Conservation (phyloP, 1,140 invertebrate genomes). For the Hylyphantes graminicola region DNA sequence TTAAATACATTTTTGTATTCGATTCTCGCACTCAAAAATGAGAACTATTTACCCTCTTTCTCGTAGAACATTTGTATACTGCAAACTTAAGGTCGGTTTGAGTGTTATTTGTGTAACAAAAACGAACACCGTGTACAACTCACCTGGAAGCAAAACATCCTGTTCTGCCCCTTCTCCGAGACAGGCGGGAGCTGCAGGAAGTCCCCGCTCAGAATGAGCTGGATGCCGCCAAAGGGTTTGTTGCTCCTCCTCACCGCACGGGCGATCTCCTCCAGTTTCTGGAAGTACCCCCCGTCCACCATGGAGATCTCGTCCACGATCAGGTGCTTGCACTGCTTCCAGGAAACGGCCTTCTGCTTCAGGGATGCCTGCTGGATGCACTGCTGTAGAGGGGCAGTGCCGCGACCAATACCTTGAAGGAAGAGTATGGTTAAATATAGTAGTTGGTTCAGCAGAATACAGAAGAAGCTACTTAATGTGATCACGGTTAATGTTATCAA, state of each 20-base stretch:
- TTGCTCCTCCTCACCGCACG: conserved; percentile 81
- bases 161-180: conserved; percentile 69
- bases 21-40: too few relatives aligned
- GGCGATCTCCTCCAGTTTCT: conserved; percentile 86
- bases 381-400: conserved; percentile 78
- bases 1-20: too few relatives aligned
- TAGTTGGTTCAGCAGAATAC: conserved; percentile 76
- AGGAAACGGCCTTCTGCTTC: conserved; percentile 74
- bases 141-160: conserved; percentile 85
- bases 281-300: conserved; percentile 89
- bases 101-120: too few relatives aligned
- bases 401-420: conserved; percentile 78
- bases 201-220: conserved; percentile 93
- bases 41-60: too few relatives aligned
- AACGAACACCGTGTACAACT: neutral
- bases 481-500: too few relatives aligned
- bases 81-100: too few relatives aligned
- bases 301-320: conserved; percentile 98
- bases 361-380: conserved; percentile 80
- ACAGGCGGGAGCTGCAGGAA: conserved; percentile 95
- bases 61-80: too few relatives aligned
- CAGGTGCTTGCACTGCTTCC: conserved; percentile 88
- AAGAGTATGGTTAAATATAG: neutral
- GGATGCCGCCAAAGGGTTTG: conserved; percentile 94
- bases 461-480: too few relatives aligned